Base-by-base conservation (phyloP, 2,797 vertebrate species). In the Lagodon rhomboides region DNA sequence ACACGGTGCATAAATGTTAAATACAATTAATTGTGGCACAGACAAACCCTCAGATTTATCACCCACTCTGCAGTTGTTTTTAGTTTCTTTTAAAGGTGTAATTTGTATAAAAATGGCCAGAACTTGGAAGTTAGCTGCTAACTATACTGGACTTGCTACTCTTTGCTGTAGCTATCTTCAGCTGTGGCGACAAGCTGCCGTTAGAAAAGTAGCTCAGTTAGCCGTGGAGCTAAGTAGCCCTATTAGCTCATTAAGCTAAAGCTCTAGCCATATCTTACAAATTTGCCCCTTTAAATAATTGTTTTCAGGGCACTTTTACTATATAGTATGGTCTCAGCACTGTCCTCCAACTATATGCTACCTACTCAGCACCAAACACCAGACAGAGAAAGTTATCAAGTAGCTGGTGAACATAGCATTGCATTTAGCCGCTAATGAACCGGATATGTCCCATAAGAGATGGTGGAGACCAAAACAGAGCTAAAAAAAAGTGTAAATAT, bases 401-500 rank as follows among this genome's bases (percentile, higher is more conserved):
- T 27, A 18, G 41, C 58, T 43, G 17, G 43, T 72, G 17, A 63
- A 62, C n/a, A 27, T 1, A 53, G 38, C 41, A n/a, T 5, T 51
- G 20, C n/a, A 1, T 38, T 58, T 51, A 59, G 22, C 16, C 13
- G 20, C 7, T 46, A 10, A 68, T 30, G 2, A 13, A 9, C 27
- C 41, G 34, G 34, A 22, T 4, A 34, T 59, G 23, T 53, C 49
- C 50, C 4, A 13, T 18, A 53, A 25, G 3, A 51, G 51, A 4
- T 30, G 61, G 34, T n/a, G 20, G 66, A 68, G 22, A 70, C 55
- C 50, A 68, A 66, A 79, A 30, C 12, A 1, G 49, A 73, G 68
- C 49, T 34, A 70, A 69, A 46, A n/a, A 7, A 23, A 20, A 38
- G 34, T 38, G 49, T 44, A 25, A 18, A 13, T 68, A n/a, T 73